Percentiles rank a stretch among this genome's conserved stretches.
These are phyloP conservation scores for Ametastegia equiseti DNA, from an alignment of 2,888 invertebrate genomes.

Conservation along the genomic window DNA sequence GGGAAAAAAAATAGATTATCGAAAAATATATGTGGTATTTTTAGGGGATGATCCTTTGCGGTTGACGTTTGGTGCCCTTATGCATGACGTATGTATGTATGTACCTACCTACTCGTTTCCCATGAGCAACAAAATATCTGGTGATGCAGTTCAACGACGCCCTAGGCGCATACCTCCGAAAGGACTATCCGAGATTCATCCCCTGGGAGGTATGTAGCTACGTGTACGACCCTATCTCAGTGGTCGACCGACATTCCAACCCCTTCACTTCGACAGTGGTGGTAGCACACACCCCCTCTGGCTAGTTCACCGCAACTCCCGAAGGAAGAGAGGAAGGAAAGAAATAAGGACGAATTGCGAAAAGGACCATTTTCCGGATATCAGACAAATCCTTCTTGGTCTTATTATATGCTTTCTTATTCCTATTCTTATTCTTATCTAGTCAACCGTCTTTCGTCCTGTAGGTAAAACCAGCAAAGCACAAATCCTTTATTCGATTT, in stretches of 20 bases:
- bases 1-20: background rate
- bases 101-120: too few relatives aligned
- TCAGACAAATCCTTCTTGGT: background rate
- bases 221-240: slow-evolving; percentile 45
- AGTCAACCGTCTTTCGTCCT: background rate
- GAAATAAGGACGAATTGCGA: too few relatives aligned
- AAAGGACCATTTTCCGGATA: background rate
- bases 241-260: slow-evolving; percentile 26
- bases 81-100: too few relatives aligned
- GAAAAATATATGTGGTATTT: too few relatives aligned
- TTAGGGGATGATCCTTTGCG: too few relatives aligned
- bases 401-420: too few relatives aligned
- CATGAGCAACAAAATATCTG: background rate
- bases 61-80: too few relatives aligned
- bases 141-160: slow-evolving; percentile 29
- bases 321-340: too few relatives aligned
- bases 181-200: slow-evolving; percentile 58
- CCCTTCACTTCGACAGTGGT: background rate
- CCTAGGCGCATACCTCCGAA: background rate
- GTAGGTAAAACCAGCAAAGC: background rate
- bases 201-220: slow-evolving; percentile 58
- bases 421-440: background rate
- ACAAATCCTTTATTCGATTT: background rate
- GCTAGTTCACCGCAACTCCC: background rate
- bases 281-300: too few relatives aligned